These are phyloP conservation scores for Steinernema scapterisci DNA, from an alignment of 2,888 invertebrate genomes.

Conservation along the genomic window DNA sequence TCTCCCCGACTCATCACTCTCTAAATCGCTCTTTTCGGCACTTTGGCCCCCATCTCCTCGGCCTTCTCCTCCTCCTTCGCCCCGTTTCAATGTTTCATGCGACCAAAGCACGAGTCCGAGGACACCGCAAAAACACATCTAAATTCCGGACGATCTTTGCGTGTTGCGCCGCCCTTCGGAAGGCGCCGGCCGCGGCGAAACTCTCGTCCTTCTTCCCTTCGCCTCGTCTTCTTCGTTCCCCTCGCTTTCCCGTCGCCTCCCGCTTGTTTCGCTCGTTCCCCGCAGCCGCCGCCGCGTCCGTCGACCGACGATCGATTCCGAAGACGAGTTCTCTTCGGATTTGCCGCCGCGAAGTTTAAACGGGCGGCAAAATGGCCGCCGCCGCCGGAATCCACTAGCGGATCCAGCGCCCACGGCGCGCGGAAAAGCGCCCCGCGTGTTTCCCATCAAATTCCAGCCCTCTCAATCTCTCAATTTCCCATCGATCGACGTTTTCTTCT, in stretches of 20 bases:
- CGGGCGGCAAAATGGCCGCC: conserved; percentile 1
- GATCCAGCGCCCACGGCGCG: not conserved
- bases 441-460: not conserved
- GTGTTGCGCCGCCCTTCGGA: conserved; percentile 27
- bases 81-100: not conserved
- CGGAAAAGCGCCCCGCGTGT: not conserved
- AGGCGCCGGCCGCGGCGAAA: conserved; percentile 8
- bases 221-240: not conserved
- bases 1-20: no score
- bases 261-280: conserved; percentile 11
- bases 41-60: not conserved
- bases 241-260: not conserved
- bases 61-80: not conserved
- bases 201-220: conserved; percentile 1
- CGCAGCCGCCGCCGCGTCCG: conserved; percentile 1
- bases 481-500: conserved; percentile 2
- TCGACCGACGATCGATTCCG: conserved; percentile 28
- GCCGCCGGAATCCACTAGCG: not conserved
- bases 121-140: not conserved
- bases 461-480: not conserved
- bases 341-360: not conserved
- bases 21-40: no score
- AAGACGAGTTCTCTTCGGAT: not conserved
- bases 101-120: not conserved
- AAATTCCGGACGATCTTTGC: conserved; percentile 29